A percentile compares a stretch with the other conserved stretches of the same genome.
These are phyloP conservation scores for Orbicella faveolata DNA, from an alignment of 64 coral and sea anemone genomes.

Conservation along the genomic window DNA sequence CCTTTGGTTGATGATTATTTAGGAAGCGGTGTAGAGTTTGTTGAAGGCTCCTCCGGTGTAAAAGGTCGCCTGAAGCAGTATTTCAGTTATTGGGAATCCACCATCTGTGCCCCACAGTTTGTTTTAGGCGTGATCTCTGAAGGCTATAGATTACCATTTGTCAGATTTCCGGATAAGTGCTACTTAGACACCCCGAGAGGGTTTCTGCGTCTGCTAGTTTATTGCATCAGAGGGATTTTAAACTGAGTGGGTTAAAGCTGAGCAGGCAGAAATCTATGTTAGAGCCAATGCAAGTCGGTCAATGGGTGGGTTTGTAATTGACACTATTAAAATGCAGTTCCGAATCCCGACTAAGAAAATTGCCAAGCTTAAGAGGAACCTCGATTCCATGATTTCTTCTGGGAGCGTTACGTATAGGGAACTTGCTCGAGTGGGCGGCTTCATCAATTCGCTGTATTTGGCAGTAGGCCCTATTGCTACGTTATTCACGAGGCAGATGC, in stretches of 20 bases:
- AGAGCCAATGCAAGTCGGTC: neutral
- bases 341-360: too few relatives aligned
- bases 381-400: too few relatives aligned
- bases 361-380: too few relatives aligned
- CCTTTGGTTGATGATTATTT: slow-evolving; percentile 13
- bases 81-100: too few relatives aligned
- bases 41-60: neutral
- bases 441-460: slow-evolving; percentile 17
- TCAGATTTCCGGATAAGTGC: too few relatives aligned
- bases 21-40: neutral
- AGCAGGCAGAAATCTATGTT: neutral
- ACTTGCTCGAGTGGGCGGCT: neutral
- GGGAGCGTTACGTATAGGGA: neutral
- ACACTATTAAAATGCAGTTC: neutral
- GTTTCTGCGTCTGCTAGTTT: too few relatives aligned
- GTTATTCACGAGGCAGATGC: neutral
- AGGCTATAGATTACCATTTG: too few relatives aligned
- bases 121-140: too few relatives aligned
- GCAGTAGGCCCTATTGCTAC: neutral
- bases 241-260: neutral
- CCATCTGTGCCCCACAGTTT: too few relatives aligned
- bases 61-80: neutral
- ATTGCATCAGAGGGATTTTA: too few relatives aligned
- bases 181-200: too few relatives aligned
- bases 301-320: neutral